Evolutionary conservation across 1,140 invertebrate species (phyloP), one percentile per base, ranked within the genome.

Genomic region (Drosophila obscura): DNA sequence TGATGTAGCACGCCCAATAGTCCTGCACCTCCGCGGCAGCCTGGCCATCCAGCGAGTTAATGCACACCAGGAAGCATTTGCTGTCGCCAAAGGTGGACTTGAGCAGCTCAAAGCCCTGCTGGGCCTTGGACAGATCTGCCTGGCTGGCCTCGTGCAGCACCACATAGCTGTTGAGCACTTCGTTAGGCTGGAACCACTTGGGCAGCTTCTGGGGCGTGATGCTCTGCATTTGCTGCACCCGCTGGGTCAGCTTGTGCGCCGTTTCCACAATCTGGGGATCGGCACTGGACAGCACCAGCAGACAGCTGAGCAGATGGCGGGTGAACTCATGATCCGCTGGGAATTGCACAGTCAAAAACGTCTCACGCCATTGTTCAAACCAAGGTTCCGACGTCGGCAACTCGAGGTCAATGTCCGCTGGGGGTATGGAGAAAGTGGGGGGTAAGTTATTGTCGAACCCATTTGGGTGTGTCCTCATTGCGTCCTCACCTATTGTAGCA

Each of bases 261-360:
- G 94, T 95, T 77, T 96, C 96, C 31, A 97, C 92, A 11, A 96
- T 96, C 93, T 96, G 96, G 0, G 95, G 93, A 92, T 98, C 96
- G 13, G 93, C 92, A 8, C 97, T 96, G 9, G 96, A 96, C 15
- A 97, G 95, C 6, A 98, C 96, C 74, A 98, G 95, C 75, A 96
- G 94, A 93, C 98, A 99, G 16, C 96, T 96, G n/a, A 99, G 85
- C 92, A 97, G 97, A 93, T 99, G 97, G 87, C 97, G 97, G 0
- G 97, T 96, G 90, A 98, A 99, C 93, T 99, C 98, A 93, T 99
- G 97, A 88, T 99, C 97, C 13, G 96, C 97, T 43, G 97, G 96
- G 90, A 96, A 97, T 90, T 97, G 95, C 2, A 98, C 95, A 85
- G 96, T 95, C 16, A 98, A 93, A 92, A 98, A 99, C 26, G 95